phyloP scores from a whole-genome alignment of 2,797 vertebrate species.

The Cottoperca gobio region DNA sequence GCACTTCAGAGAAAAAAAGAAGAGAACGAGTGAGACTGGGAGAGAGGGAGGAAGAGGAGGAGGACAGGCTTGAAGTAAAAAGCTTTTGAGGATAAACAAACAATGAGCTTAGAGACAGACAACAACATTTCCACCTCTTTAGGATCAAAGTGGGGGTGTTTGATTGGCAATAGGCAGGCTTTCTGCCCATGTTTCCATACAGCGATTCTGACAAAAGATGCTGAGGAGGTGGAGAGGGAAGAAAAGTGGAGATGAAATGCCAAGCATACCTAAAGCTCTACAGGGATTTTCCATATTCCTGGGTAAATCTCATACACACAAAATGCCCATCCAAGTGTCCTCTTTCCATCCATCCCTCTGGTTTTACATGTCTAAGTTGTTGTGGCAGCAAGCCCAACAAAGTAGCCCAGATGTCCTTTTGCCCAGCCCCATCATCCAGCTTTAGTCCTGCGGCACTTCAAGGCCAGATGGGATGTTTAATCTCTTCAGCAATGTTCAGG shows the following conservation, averaged over 20 bases:
- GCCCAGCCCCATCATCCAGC: not conserved
- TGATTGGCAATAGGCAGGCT: constrained; percentile 15
- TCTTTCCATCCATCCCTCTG: not conserved
- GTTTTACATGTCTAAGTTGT: not conserved
- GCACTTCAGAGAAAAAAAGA: constrained; percentile 19
- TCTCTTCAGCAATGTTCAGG: not conserved
- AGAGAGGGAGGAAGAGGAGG: not conserved
- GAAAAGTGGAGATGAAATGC: not conserved
- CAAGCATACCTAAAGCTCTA: not conserved
- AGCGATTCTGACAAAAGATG: constrained; percentile 14
- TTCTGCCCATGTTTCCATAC: constrained; percentile 1
- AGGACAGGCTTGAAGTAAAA: constrained; percentile 12
- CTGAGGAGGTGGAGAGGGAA: constrained; percentile 1
- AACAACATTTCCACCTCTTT: constrained; percentile 24
- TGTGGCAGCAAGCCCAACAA: not conserved
- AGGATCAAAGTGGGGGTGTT: constrained; percentile 21
- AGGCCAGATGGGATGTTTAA: not conserved
- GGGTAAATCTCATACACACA: constrained; percentile 1
- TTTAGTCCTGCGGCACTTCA: not conserved
- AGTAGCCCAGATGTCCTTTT: not conserved
- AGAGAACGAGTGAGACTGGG: not conserved
- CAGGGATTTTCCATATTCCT: not conserved
- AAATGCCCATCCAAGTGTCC: not conserved
- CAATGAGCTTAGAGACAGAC: constrained; percentile 27
- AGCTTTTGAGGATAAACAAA: constrained; percentile 39